These are phyloP conservation scores for Sebastes miniatus DNA, from an alignment of 2,797 vertebrate species.

Conservation along the genomic window DNA sequence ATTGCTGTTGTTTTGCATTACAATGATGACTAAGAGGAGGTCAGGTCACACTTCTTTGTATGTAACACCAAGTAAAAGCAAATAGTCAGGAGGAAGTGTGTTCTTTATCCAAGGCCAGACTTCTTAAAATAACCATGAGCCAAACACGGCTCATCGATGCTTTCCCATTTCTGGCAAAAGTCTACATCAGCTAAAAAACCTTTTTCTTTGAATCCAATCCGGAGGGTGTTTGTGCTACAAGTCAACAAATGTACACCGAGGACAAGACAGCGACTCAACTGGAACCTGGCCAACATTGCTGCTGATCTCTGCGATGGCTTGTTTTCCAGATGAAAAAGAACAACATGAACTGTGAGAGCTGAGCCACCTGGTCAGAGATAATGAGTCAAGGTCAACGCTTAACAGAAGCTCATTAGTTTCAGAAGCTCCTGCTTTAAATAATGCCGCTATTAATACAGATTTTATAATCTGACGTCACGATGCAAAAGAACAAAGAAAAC, in stretches of 20 bases:
- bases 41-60: background rate
- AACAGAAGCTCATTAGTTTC: slow-evolving; percentile 8
- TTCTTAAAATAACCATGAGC: background rate
- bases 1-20: background rate
- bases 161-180: background rate
- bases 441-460: slow-evolving; percentile 6
- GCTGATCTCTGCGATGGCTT: slow-evolving; percentile 66
- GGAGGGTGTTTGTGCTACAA: slow-evolving; percentile 24
- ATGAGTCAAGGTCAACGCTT: background rate
- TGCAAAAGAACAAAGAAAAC: slow-evolving; percentile 3
- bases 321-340: slow-evolving; percentile 57
- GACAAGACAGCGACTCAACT: slow-evolving; percentile 23
- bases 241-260: slow-evolving; percentile 30
- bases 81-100: background rate
- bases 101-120: background rate
- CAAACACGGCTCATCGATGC: background rate
- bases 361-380: slow-evolving; percentile 20
- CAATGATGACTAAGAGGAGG: background rate
- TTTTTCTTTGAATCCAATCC: slow-evolving; percentile 1
- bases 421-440: slow-evolving; percentile 17
- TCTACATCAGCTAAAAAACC: background rate
- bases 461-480: slow-evolving; percentile 6
- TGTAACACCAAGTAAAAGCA: background rate
- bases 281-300: slow-evolving; percentile 41
- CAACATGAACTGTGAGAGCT: slow-evolving; percentile 4